phyloP scores from a whole-genome alignment of 35 echinoderm and acorn worm genomes.

The Strongylocentrotus purpuratus region DNA sequence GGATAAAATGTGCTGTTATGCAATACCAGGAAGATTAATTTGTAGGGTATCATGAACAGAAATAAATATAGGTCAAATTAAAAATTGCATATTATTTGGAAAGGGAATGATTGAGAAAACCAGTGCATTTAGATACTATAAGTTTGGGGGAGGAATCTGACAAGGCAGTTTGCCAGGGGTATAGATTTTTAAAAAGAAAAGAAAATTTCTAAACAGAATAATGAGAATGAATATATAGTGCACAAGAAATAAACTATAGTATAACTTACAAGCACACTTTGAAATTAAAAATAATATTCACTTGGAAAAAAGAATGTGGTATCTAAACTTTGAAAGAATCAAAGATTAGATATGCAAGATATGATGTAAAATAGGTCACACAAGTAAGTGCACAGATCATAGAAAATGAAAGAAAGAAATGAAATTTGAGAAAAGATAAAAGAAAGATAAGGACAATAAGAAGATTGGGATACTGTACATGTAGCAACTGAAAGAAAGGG shows the following conservation, averaged over 20 bases:
- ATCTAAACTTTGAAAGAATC: not conserved
- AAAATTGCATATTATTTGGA: not conserved
- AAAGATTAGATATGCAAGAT: not conserved
- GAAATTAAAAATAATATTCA: too few species aligned
- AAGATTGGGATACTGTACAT: not conserved
- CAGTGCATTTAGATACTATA: not conserved
- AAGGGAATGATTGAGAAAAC: not conserved
- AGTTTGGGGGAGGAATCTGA: too few species aligned
- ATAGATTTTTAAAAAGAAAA: not conserved
- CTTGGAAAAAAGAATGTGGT: too few species aligned
- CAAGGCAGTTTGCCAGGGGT: too few species aligned
- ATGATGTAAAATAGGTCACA: not conserved
- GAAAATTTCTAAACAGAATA: not conserved
- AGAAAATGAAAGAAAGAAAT: not conserved
- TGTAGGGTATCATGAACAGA: not conserved
- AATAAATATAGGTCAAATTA: not conserved
- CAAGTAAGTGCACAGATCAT: not conserved
- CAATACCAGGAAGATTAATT: not conserved
- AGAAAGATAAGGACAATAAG: not conserved
- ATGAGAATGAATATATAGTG: not conserved
- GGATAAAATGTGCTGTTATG: not conserved
- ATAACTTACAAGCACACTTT: not conserved
- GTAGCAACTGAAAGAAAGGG: not conserved
- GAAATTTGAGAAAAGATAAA: not conserved
- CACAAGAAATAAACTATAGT: not conserved